These are phyloP conservation scores for Rhabdornis inornatus DNA, from an alignment of 2,113 vertebrate species.

Conservation along the genomic window DNA sequence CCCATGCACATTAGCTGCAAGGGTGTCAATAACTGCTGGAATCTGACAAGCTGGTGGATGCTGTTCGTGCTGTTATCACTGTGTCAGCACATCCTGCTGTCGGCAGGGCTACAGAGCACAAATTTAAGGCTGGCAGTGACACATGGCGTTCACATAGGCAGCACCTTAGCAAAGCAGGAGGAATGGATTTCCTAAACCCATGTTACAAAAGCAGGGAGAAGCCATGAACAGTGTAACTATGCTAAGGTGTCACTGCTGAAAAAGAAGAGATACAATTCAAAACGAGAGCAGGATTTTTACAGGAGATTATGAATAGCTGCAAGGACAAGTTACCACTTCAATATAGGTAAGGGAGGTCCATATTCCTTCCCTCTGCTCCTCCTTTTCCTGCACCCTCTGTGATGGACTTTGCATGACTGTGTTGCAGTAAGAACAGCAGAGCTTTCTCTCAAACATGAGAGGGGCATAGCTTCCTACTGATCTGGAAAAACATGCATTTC, in stretches of 20 bases:
- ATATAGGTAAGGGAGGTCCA: not conserved
- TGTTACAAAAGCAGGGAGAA: not conserved
- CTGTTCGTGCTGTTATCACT: not conserved
- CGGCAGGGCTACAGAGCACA: not conserved
- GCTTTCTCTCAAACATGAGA: not conserved
- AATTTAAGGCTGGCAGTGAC: not conserved
- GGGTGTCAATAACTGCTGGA: constrained; percentile 6
- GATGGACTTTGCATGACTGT: not conserved
- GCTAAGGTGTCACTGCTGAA: not conserved
- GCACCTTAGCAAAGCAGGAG: not conserved
- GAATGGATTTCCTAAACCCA: not conserved
- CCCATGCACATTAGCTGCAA: not conserved
- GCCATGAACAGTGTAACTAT: not conserved
- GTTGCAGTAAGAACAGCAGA: not conserved
- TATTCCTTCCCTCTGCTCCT: not conserved
- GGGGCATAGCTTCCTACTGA: not conserved
- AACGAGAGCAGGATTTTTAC: not conserved
- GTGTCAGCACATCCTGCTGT: constrained; percentile 40
- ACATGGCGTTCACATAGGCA: not conserved
- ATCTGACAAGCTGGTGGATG: not conserved
- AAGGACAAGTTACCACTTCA: not conserved
- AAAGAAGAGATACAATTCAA: not conserved
- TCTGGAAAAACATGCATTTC: not conserved
- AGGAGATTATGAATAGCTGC: not conserved
- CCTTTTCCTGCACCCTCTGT: not conserved